A percentile compares a stretch with the other conserved stretches of the same genome.
phyloP scores from a whole-genome alignment of 2,113 vertebrate genomes.

The Numida meleagris region DNA sequence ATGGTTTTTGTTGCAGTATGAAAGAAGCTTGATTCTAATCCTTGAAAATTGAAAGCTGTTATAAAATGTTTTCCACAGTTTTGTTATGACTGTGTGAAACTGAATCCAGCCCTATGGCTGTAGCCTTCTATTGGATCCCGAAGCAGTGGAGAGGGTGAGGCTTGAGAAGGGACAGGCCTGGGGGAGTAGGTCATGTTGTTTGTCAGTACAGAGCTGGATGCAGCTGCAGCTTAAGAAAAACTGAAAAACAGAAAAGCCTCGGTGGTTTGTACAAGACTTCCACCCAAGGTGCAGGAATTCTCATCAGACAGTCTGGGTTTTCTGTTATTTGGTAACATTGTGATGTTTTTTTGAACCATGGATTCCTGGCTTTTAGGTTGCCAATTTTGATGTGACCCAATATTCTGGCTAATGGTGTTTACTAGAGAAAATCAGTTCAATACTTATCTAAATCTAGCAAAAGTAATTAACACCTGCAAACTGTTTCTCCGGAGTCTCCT shows the following conservation, averaged over 20 bases:
- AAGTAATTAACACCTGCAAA: conserved; percentile 1
- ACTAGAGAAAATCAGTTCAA: background rate
- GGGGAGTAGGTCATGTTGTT: background rate
- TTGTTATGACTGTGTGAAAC: background rate
- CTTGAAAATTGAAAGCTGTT: background rate
- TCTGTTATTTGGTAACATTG: background rate
- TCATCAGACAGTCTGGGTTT: background rate
- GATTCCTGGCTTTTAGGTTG: background rate
- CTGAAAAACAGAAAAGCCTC: background rate
- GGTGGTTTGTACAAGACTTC: conserved; percentile 38
- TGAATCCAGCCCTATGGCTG: background rate
- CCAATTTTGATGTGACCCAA: background rate
- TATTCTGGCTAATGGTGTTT: background rate
- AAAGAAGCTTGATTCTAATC: background rate
- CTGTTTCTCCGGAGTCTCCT: background rate
- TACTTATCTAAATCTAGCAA: background rate
- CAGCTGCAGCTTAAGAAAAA: conserved; percentile 56
- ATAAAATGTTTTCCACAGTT: background rate
- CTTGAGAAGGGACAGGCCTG: background rate
- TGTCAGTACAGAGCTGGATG: background rate
- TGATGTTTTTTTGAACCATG: background rate
- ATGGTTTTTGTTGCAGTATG: background rate
- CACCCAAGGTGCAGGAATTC: conserved; percentile 32
- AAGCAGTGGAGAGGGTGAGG: background rate
- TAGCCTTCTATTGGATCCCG: background rate